Evolutionary conservation across 2,888 invertebrate genomes (phyloP).

Genomic region (Tachystola acroxantha): DNA sequence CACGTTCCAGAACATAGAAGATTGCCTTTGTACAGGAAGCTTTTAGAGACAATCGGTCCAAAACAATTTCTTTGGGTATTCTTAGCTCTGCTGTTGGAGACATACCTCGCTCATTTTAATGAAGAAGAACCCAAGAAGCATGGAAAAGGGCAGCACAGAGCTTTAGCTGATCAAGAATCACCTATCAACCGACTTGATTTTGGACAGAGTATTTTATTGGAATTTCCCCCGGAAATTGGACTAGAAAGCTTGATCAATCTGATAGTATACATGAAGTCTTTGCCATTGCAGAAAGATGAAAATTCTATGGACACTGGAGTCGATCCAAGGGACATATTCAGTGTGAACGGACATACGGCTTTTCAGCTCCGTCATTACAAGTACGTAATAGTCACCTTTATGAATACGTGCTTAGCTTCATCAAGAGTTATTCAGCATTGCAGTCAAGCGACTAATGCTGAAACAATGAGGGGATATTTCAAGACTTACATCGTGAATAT

Average conservation of each 20-base stretch:
- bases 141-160: conserved; percentile 39
- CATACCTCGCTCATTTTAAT: conserved; percentile 80
- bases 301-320: conserved; percentile 57
- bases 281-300: conserved; percentile 82
- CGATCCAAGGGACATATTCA: conserved; percentile 76
- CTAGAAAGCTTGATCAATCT: conserved; percentile 83
- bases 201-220: conserved; percentile 80
- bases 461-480: conserved; percentile 79
- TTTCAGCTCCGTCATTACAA: conserved; percentile 92
- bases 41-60: conserved; percentile 84
- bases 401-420: conserved; percentile 83
- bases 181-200: conserved; percentile 81
- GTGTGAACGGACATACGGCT: conserved; percentile 80
- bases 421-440: conserved; percentile 83
- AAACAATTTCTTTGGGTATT: conserved; percentile 85
- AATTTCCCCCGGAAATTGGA: conserved; percentile 81
- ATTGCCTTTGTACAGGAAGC: conserved; percentile 86
- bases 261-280: conserved; percentile 79
- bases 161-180: conserved; percentile 56
- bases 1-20: conserved; percentile 97
- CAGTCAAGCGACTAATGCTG: conserved; percentile 66
- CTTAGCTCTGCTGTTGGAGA: conserved; percentile 83
- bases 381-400: conserved; percentile 86
- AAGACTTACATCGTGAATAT: conserved; percentile 84
- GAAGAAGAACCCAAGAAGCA: conserved; percentile 54